phyloP scores from a whole-genome alignment of 2,113 vertebrate genomes.

The Notiomystis cincta region DNA sequence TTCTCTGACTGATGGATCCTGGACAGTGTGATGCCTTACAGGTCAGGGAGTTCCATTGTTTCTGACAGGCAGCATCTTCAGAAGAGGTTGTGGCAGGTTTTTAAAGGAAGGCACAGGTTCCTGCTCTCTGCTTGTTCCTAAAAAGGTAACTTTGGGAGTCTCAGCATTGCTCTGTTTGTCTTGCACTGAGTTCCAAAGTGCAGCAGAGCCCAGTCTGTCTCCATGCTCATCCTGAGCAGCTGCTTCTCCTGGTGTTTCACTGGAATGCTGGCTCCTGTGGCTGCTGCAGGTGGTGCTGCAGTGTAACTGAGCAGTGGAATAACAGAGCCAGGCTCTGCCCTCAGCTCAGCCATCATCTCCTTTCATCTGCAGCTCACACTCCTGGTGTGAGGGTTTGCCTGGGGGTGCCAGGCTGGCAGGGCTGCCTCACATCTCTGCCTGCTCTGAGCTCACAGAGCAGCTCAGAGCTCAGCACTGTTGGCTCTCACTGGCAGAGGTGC shows the following conservation, averaged over 20 bases:
- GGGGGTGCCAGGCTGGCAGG: no score
- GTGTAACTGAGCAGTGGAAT: background rate
- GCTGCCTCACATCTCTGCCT: background rate
- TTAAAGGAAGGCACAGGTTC: background rate
- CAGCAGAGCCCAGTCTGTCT: background rate
- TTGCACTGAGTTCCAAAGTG: background rate
- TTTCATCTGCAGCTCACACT: background rate
- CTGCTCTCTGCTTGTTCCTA: background rate
- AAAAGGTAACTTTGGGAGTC: background rate
- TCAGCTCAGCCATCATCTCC: background rate
- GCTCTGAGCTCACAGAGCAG: background rate
- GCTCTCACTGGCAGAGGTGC: background rate
- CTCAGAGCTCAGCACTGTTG: background rate
- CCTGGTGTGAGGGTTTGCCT: background rate
- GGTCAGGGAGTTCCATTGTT: background rate
- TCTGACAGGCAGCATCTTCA: background rate
- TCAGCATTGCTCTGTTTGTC: background rate
- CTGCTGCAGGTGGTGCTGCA: background rate
- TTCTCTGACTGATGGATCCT: background rate
- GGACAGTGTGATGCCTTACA: background rate
- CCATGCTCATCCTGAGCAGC: background rate
- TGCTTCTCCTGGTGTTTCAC: background rate
- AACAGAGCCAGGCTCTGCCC: background rate
- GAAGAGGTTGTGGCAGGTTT: background rate
- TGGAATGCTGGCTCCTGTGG: background rate